Evolutionary conservation across 2,113 vertebrate genomes (phyloP).

Genomic region (Coreoperca whiteheadi): DNA sequence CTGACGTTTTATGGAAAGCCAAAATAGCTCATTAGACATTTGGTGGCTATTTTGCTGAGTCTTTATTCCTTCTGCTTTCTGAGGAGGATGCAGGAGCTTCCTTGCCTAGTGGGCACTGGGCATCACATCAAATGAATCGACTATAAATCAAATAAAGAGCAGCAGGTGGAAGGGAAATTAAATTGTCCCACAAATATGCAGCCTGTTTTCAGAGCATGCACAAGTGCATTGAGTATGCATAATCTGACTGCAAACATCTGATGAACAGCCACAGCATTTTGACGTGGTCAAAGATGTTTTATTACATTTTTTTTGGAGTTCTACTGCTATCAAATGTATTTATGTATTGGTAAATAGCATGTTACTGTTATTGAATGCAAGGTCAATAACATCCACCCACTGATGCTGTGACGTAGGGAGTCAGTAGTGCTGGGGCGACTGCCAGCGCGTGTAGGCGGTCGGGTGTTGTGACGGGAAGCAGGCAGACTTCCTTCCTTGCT

Average conservation of each 20-base stretch:
- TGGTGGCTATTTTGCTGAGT: constrained; percentile 10
- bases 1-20: constrained; percentile 12
- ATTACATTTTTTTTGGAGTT: neutral
- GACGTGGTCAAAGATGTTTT: neutral
- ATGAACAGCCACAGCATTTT: constrained; percentile 8
- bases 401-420: constrained; percentile 73
- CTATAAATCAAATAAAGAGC: constrained; percentile 12
- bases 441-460: constrained; percentile 74
- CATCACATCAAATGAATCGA: constrained; percentile 32
- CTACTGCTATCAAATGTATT: neutral
- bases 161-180: constrained; percentile 53
- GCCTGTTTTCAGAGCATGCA: neutral
- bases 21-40: constrained; percentile 14
- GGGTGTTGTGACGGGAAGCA: constrained; percentile 57
- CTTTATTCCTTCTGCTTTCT: constrained; percentile 4
- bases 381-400: constrained; percentile 77
- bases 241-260: constrained; percentile 17
- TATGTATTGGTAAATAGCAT: neutral
- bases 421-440: constrained; percentile 80
- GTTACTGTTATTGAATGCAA: no score
- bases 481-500: constrained; percentile 70
- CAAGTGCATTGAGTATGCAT: neutral
- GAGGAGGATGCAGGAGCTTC: constrained; percentile 15
- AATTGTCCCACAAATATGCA: constrained; percentile 38
- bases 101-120: constrained; percentile 24